Evolutionary conservation across 2,888 invertebrate genomes (phyloP), one percentile per base, ranked within the genome.

Genomic region (Acleris cristana): DNA sequence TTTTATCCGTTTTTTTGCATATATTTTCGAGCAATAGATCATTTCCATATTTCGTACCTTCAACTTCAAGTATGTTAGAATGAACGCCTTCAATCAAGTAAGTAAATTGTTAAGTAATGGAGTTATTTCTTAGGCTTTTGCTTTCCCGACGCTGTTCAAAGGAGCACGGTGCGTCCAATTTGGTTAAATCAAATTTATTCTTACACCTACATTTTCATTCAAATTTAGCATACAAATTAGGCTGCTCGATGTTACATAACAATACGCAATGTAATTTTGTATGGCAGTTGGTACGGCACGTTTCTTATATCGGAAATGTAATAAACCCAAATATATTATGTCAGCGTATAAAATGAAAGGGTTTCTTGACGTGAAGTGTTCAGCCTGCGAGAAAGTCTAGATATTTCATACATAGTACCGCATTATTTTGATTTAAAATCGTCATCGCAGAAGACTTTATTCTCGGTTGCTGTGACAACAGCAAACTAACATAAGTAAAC

Each of bases 221-320:
- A 55, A 57, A 65, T 60, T 59, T 65, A 40, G 54, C 40, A 59
- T 60, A 61, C 30, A 65, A 56, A 65, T 65, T 51, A 56, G 61
- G 55, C 26, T 26, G 60, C 60, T 56, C 61, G 34, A 56, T 65
- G 55, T 60, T 61, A 21, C 49, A 30, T 65, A 18, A 61, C 56
- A 65, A 65, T 65, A 45, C 48, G 64, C 58, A 58, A 55, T 51
- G 44, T 26, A 44, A 60, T 60, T 60, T 49, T 19, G 48, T 16
- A 30, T 19, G 49, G 26, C 12, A 21, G 54, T 40, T 51, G 51
- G 52, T 16, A 54, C 26, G 14, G 44, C 65, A 61, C 65, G 49
- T 65, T 48, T 51, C 54, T 58, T 52, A 21, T 60, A 60, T 55
- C 60, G 49, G 21, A 56, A 56, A 56, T 56, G 21, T 40, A 44